Evolutionary conservation across 2,797 vertebrate species (phyloP).

Genomic region (Cuniculus paca): DNA sequence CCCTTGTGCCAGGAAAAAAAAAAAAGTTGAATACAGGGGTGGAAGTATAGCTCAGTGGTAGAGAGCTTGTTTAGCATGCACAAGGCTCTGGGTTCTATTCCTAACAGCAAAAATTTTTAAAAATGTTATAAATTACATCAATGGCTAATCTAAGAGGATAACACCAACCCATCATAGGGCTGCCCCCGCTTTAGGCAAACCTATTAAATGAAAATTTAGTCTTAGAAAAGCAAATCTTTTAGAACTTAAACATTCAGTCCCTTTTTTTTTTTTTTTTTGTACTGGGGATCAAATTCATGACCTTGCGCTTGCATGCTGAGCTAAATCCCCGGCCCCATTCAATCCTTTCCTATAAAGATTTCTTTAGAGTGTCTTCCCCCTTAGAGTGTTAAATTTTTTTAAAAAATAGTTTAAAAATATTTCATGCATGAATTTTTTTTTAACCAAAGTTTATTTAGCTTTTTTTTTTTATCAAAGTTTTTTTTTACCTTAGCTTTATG

Average conservation of each 20-base stretch:
- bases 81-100: neutral
- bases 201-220: slow-evolving; percentile 52
- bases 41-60: neutral
- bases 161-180: neutral
- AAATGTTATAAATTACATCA: neutral
- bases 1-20: too few relatives aligned
- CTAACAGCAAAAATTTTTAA: neutral
- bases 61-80: neutral
- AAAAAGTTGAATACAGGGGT: neutral
- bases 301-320: too few relatives aligned
- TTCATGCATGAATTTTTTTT: neutral
- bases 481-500: neutral
- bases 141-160: neutral
- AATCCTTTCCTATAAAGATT: slow-evolving; percentile 5
- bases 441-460: neutral
- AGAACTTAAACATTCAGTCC: too few relatives aligned
- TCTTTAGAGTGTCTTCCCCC: neutral
- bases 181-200: neutral
- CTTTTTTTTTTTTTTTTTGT: too few relatives aligned
- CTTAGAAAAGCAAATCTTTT: slow-evolving; percentile 3
- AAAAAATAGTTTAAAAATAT: slow-evolving; percentile 38
- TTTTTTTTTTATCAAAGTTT: neutral
- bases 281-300: too few relatives aligned
- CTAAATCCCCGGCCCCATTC: neutral
- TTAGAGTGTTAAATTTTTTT: slow-evolving; percentile 47